A percentile compares a stretch with the other conserved stretches of the same genome.
Conservation (phyloP, 2,797 vertebrate species). For the Macroramphosus scolopax region DNA sequence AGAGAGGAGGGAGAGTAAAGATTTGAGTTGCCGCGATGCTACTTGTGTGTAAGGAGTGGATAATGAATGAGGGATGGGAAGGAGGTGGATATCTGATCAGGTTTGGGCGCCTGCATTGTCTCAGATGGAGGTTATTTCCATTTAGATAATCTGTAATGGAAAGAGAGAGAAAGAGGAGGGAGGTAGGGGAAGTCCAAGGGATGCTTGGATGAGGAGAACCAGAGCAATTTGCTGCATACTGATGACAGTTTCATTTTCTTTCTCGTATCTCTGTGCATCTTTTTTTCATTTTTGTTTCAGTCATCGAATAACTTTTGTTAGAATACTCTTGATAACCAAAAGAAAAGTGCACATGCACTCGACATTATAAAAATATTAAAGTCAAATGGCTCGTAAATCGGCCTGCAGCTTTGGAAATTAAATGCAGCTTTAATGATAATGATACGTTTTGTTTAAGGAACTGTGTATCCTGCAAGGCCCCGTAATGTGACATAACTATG, state of each 20-base stretch:
- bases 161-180: constrained; percentile 10
- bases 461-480: constrained; percentile 1
- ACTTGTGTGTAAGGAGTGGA: constrained; percentile 25
- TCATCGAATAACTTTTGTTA: too few species aligned
- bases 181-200: too few species aligned
- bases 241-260: constrained; percentile 20
- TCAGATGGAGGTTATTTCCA: constrained; percentile 59
- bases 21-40: neutral
- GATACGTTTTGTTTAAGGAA: too few species aligned
- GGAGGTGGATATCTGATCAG: constrained; percentile 55
- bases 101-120: constrained; percentile 45
- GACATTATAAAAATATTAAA: too few species aligned
- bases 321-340: too few species aligned
- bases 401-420: too few species aligned
- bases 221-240: constrained; percentile 26
- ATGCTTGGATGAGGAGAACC: too few species aligned
- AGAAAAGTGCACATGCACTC: too few species aligned
- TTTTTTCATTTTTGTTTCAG: too few species aligned
- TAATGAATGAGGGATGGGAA: constrained; percentile 23
- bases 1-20: constrained; percentile 16
- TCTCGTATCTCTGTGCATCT: neutral
- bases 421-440: too few species aligned
- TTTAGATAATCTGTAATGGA: constrained; percentile 46
- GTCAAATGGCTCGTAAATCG: too few species aligned
- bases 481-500: constrained; percentile 33